Conservation (phyloP, 2,888 invertebrate genomes). For the Morpho deidamia region DNA sequence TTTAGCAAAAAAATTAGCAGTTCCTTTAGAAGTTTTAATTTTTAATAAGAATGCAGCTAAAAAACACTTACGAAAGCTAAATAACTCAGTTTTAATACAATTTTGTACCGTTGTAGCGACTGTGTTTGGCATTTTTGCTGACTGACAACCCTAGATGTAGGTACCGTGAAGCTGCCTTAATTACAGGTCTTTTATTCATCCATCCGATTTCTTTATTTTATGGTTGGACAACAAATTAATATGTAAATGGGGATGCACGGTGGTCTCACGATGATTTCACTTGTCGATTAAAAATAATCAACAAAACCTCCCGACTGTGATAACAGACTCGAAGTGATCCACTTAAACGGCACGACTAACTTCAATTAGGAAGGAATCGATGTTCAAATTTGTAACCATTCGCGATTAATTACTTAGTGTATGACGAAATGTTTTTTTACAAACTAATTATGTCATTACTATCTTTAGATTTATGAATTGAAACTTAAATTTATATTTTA, state of each 20-base stretch:
- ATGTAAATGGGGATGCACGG: slow-evolving; percentile 69
- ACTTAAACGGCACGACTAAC: neutral
- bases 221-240: slow-evolving; percentile 71
- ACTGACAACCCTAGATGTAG: slow-evolving; percentile 20
- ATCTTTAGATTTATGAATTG: too few relatives aligned
- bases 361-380: slow-evolving; percentile 8
- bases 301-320: slow-evolving; percentile 15
- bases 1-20: too few relatives aligned
- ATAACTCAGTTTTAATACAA: too few relatives aligned
- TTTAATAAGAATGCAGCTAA: too few relatives aligned
- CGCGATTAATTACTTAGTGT: neutral
- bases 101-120: too few relatives aligned
- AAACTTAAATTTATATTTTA: too few relatives aligned
- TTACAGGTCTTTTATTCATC: slow-evolving; percentile 55
- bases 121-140: too few relatives aligned
- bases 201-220: slow-evolving; percentile 75
- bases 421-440: too few relatives aligned
- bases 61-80: too few relatives aligned
- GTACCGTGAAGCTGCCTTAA: slow-evolving; percentile 57
- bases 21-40: too few relatives aligned
- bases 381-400: slow-evolving; percentile 3
- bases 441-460: too few relatives aligned
- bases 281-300: slow-evolving; percentile 35
- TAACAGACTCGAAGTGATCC: slow-evolving; percentile 11
- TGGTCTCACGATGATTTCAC: slow-evolving; percentile 50